These are phyloP conservation scores for Cactoblastis cactorum DNA, from an alignment of 2,888 invertebrate species.

Conservation along the genomic window DNA sequence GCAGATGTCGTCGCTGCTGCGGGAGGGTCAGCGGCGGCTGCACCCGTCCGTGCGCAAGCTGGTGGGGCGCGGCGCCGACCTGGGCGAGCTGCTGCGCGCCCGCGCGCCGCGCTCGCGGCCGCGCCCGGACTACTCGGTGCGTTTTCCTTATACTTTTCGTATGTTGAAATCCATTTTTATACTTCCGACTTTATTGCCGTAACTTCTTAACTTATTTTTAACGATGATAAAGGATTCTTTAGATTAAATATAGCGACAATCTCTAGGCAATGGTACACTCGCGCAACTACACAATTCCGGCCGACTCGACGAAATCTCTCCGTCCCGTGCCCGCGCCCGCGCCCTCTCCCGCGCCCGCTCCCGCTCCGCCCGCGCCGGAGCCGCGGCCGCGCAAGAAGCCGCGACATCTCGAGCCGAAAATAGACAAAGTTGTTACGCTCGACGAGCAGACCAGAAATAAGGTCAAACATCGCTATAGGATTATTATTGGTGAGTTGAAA, in stretches of 20 bases:
- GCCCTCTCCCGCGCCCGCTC: constrained; percentile 31
- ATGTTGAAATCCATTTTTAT: too few species aligned
- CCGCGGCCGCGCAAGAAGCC: constrained; percentile 47
- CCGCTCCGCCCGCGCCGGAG: constrained; percentile 18
- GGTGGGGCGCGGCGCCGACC: constrained; percentile 79
- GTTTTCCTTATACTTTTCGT: too few species aligned
- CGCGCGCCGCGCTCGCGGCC: constrained; percentile 69
- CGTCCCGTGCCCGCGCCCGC: constrained; percentile 57
- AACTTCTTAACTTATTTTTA: too few species aligned
- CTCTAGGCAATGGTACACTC: constrained; percentile 59
- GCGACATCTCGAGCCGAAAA: constrained; percentile 60
- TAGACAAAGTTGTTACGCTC: constrained; percentile 58
- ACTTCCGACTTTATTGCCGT: too few species aligned
- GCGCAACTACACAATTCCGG: constrained; percentile 61
- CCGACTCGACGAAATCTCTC: constrained; percentile 52
- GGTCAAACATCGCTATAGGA: constrained; percentile 74
- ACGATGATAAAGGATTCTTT: background rate
- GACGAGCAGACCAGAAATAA: constrained; percentile 74
- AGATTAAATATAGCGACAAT: too few species aligned
- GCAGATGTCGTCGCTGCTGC: constrained; percentile 52
- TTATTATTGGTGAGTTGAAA: constrained; percentile 65
- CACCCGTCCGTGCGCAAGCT: constrained; percentile 89
- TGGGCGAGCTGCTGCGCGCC: constrained; percentile 65
- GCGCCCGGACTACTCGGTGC: constrained; percentile 60
- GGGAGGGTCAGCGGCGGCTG: constrained; percentile 74